Evolutionary conservation across 2,113 vertebrate species (phyloP).

Genomic region (Etheostoma cragini): DNA sequence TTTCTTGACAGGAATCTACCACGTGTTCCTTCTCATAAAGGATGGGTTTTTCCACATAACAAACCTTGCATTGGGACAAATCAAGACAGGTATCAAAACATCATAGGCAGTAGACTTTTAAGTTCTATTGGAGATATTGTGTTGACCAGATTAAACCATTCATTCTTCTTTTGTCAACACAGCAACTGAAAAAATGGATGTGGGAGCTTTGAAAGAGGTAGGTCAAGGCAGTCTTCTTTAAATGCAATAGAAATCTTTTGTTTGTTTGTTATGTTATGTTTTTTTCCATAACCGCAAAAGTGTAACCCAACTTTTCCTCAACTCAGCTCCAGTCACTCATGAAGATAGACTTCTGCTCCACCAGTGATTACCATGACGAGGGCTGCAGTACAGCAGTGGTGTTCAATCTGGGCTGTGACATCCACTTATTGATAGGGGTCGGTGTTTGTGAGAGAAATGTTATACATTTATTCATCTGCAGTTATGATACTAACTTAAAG

Average conservation of each 20-base stretch:
- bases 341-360: conserved; percentile 88
- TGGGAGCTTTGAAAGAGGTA: conserved; percentile 87
- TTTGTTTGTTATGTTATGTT: neutral
- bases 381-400: conserved; percentile 86
- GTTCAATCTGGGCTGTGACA: conserved; percentile 78
- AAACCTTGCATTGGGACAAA: conserved; percentile 89
- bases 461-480: neutral
- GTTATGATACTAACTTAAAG: neutral
- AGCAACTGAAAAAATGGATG: conserved; percentile 90
- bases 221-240: neutral
- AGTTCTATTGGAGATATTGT: neutral
- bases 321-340: conserved; percentile 90
- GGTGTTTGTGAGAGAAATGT: conserved; percentile 32
- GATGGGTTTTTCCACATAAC: conserved; percentile 90
- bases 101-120: neutral
- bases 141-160: neutral
- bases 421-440: conserved; percentile 91
- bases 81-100: conserved; percentile 86
- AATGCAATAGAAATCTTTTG: neutral
- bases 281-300: neutral
- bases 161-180: conserved; percentile 38
- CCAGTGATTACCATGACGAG: conserved; percentile 84
- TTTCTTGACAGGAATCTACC: conserved; percentile 85
- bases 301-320: conserved; percentile 6
- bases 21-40: conserved; percentile 88